Base-by-base conservation (phyloP, 1,140 invertebrate genomes). In the Aphaenogaster ashmeadi region DNA sequence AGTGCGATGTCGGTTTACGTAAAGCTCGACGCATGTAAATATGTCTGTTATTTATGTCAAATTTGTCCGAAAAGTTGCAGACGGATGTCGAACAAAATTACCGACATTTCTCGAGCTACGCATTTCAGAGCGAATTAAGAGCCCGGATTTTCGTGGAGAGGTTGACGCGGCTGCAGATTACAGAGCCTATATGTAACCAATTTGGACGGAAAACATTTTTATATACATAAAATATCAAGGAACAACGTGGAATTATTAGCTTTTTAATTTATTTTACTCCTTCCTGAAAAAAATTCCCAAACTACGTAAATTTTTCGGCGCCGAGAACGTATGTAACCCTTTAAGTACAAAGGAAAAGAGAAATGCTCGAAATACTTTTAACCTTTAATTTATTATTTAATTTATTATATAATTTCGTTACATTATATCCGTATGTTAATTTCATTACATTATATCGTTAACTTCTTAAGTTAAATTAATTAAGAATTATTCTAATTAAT, bases 1-100 rank as follows among this genome's bases (percentile, higher is more conserved):
- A 15, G 27, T 13, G 27, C 27, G 44, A 27, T n/a, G 36, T 7
- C 11, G 58, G 18, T 47, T 80, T 67, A 38, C 18, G 58, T 64
- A 64, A 79, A 79, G 13, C n/a, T 27, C 54, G 13, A 44, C 9
- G 8, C 4, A 52, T 36, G 36, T 71, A 81, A 64, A 67, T 54
- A 36, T 80, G 18, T 54, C 78, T 80, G 18, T 54, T 62, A 41
- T 67, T 67, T 77, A 60, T 7, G n/a, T 60, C 74, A 60, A 75
- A 58, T 50, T 60, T 67, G 44, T 52, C 15, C 21, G 79, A 81
- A 81, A 81, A 81, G 27, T 56, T 69, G 33, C 44, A 54, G 62
- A 41, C 47, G 62, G 13, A 54, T 41, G n/a, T 69, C 13, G n/a
- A 21, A 67, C 41, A 18, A 36, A 77, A 77, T 41, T 58, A 41